These are phyloP conservation scores for Xanthostigma xanthostigma DNA, from an alignment of 2,888 invertebrate species.

Conservation along the genomic window DNA sequence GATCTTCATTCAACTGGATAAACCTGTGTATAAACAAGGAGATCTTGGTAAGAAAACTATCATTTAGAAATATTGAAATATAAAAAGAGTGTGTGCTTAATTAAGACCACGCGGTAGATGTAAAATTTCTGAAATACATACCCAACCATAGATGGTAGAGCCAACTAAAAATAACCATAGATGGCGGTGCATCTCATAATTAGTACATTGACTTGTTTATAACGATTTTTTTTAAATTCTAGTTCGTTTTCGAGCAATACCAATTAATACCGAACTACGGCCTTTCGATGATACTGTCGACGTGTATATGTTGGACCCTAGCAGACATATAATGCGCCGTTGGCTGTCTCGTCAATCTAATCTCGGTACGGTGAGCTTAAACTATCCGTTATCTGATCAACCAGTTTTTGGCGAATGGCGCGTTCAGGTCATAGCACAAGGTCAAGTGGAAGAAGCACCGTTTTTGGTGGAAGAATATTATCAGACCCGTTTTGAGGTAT, in stretches of 20 bases:
- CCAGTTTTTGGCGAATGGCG: slow-evolving; percentile 88
- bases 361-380: slow-evolving; percentile 83
- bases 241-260: slow-evolving; percentile 81
- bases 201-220: background rate
- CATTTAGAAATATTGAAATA: no score
- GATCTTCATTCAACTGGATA: slow-evolving; percentile 88
- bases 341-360: slow-evolving; percentile 91
- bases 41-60: slow-evolving; percentile 46
- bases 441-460: slow-evolving; percentile 70
- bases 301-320: slow-evolving; percentile 83
- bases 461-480: slow-evolving; percentile 91
- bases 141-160: no score
- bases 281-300: slow-evolving; percentile 85
- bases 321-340: slow-evolving; percentile 71
- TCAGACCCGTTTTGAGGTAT: slow-evolving; percentile 79
- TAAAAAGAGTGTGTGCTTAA: background rate
- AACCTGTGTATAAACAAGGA: slow-evolving; percentile 87
- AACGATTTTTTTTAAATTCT: slow-evolving; percentile 20
- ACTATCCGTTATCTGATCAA: slow-evolving; percentile 81
- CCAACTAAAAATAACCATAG: no score
- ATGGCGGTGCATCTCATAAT: no score
- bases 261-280: slow-evolving; percentile 81
- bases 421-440: slow-evolving; percentile 75
- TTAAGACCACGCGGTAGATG: no score
- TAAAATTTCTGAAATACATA: no score